Base-by-base conservation (phyloP, 2,888 invertebrate species). In the Melanchra persicariae region DNA sequence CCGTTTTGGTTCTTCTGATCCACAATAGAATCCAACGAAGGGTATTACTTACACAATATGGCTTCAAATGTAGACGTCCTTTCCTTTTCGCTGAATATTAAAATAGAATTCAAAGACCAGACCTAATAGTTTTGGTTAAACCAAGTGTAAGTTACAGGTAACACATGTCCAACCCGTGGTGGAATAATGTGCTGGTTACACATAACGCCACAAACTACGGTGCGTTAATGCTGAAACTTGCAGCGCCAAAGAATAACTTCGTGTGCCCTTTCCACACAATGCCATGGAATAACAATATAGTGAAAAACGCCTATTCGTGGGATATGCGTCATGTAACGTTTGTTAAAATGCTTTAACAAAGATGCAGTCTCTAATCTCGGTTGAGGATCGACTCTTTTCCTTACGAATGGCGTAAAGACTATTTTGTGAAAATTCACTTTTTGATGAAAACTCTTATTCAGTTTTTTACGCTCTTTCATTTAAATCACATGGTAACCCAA, bases 121-220 rank as follows among this genome's bases (percentile, higher is more conserved):
- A 19, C 19, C 3, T 4, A 22, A 52, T 34, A 15, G 10, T 61
- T 58, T 58, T 61, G 10, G 26, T 70, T 26, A 17, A 57, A 51
- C 49, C 45, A 40, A 8, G 55, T 22, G 9, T 40, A 58, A 71
- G 34, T 78, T 71, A 34, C 47, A 34, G 47, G 17, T 52, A 52
- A 78, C 40, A 60, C 49, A 26, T 59, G 59, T 64, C n/a, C 49
- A 45, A 51, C 24, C 30, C 43, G 30, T 54, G 26, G 52, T 61
- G 30, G 34, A 26, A 79, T 54, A 45, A 63, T 57, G 75, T 43
- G 30, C 55, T 43, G 12, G 45, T 12, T 49, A 34, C 49, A 62
- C 37, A 55, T 63, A 43, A 37, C 52, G 6, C 51, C 19, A 54
- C 52, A 47, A 45, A 40, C 7, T 54, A 45, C 15, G 5, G 19